Percentiles rank a stretch among this genome's conserved stretches.
Evolutionary conservation across 2,888 invertebrate species (phyloP).

Genomic region (Masnerella sp.): DNA sequence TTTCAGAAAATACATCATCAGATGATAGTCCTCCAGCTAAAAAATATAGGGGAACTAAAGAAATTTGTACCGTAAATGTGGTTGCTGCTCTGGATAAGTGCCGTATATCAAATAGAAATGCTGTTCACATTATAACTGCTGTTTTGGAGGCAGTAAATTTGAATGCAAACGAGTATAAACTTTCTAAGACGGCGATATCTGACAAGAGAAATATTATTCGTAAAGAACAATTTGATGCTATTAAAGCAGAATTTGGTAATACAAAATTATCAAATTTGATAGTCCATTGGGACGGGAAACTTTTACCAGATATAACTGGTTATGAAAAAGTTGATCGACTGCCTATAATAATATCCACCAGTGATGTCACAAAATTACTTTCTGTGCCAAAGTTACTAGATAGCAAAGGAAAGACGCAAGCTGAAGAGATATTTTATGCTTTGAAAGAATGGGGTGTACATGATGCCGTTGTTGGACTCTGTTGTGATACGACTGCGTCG

Average conservation of each 20-base stretch:
- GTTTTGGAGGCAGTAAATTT: slow-evolving; percentile 17
- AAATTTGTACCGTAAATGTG: slow-evolving; percentile 25
- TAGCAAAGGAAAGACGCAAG: slow-evolving; percentile 20
- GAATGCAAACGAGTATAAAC: slow-evolving; percentile 15
- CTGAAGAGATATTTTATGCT: slow-evolving; percentile 13
- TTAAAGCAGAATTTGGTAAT: slow-evolving; percentile 27
- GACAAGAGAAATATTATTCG: slow-evolving; percentile 12
- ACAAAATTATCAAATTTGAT: slow-evolving; percentile 11
- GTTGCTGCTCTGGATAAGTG: slow-evolving; percentile 18
- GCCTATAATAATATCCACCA: slow-evolving; percentile 25
- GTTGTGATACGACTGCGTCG: slow-evolving; percentile 34
- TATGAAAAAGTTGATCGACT: slow-evolving; percentile 13
- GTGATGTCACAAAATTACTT: slow-evolving; percentile 25
- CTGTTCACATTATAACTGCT: slow-evolving; percentile 8
- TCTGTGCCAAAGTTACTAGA: slow-evolving; percentile 18
- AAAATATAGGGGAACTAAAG: slow-evolving; percentile 16
- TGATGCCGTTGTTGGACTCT: slow-evolving; percentile 23
- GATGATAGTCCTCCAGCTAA: slow-evolving; percentile 18
- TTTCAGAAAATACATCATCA: slow-evolving; percentile 19
- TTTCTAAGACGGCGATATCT: slow-evolving; percentile 10
- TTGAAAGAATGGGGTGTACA: slow-evolving; percentile 25
- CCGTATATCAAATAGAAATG: slow-evolving; percentile 13
- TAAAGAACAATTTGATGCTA: slow-evolving; percentile 6
- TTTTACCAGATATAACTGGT: slow-evolving; percentile 19
- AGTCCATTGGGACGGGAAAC: slow-evolving; percentile 20